These are phyloP conservation scores for Lycaena phlaeas DNA, from an alignment of 2,888 invertebrate species.

Conservation along the genomic window DNA sequence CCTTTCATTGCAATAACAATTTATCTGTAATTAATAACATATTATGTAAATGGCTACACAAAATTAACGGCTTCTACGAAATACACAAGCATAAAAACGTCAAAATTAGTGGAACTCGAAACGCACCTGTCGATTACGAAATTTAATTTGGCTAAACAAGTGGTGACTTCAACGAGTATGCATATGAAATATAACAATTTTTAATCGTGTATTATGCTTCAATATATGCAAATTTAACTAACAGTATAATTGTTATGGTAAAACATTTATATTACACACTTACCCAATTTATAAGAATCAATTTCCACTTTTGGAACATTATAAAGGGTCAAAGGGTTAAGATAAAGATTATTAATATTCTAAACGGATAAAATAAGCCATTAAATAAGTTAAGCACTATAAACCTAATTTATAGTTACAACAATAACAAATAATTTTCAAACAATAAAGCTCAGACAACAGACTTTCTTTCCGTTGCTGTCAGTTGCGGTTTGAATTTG, in stretches of 20 bases:
- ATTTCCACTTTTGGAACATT: constrained; percentile 61
- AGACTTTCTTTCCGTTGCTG: constrained; percentile 5
- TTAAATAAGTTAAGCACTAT: neutral
- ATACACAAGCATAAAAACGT: neutral
- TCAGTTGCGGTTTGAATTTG: constrained; percentile 5
- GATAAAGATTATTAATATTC: neutral
- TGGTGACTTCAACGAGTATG: neutral
- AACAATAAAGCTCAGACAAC: constrained; percentile 5
- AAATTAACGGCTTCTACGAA: no score
- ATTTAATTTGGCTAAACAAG: neutral
- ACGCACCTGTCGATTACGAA: constrained; percentile 2
- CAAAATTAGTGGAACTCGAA: neutral
- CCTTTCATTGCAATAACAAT: constrained; percentile 52
- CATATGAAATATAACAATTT: neutral
- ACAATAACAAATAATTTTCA: constrained; percentile 1
- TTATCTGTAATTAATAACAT: constrained; percentile 42
- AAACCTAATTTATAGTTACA: neutral
- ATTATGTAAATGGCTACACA: no score
- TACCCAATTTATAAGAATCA: constrained; percentile 59
- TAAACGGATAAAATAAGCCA: neutral
- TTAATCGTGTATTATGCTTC: neutral
- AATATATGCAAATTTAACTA: neutral
- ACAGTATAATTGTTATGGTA: neutral
- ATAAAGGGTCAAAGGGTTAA: constrained; percentile 15
- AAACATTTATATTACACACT: constrained; percentile 19